These are phyloP conservation scores for Gymnarchus niloticus DNA, from an alignment of 2,113 vertebrate species.

Conservation along the genomic window DNA sequence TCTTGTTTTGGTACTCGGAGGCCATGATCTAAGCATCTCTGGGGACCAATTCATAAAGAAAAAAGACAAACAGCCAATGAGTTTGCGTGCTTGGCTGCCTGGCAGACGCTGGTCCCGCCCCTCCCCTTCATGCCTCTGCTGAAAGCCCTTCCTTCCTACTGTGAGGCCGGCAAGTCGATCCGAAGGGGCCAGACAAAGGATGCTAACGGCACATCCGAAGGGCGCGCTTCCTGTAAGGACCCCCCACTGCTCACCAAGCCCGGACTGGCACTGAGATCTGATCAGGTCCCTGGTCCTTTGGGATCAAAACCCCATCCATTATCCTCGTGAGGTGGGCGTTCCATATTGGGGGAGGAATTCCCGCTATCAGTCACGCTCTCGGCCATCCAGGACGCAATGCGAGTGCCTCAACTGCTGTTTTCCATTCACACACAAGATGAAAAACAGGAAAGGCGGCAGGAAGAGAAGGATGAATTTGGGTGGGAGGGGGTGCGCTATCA, in stretches of 20 bases:
- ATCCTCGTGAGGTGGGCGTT: slow-evolving; percentile 84
- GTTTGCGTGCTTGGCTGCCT: slow-evolving; percentile 51
- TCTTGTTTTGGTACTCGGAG: slow-evolving; percentile 55
- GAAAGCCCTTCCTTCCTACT: slow-evolving; percentile 33
- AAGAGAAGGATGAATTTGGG: slow-evolving; percentile 48
- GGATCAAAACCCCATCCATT: no score
- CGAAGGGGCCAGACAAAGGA: neutral
- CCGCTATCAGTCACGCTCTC: slow-evolving; percentile 81
- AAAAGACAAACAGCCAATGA: slow-evolving; percentile 59
- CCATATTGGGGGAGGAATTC: slow-evolving; percentile 80
- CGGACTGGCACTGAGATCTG: neutral
- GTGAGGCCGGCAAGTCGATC: slow-evolving; percentile 39
- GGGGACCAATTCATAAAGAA: slow-evolving; percentile 62
- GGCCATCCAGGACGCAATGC: slow-evolving; percentile 71
- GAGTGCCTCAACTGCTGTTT: slow-evolving; percentile 73
- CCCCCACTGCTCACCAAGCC: neutral
- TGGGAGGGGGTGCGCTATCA: neutral
- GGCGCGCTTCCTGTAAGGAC: neutral
- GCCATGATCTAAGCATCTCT: slow-evolving; percentile 62
- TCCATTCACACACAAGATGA: slow-evolving; percentile 70
- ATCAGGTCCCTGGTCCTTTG: no score
- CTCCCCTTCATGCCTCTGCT: slow-evolving; percentile 50
- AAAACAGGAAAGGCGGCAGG: slow-evolving; percentile 71
- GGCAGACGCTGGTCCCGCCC: slow-evolving; percentile 44
- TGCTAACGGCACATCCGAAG: neutral